phyloP scores from a whole-genome alignment of 2,113 vertebrate species.

The Rhynchopsitta pachyrhyncha region DNA sequence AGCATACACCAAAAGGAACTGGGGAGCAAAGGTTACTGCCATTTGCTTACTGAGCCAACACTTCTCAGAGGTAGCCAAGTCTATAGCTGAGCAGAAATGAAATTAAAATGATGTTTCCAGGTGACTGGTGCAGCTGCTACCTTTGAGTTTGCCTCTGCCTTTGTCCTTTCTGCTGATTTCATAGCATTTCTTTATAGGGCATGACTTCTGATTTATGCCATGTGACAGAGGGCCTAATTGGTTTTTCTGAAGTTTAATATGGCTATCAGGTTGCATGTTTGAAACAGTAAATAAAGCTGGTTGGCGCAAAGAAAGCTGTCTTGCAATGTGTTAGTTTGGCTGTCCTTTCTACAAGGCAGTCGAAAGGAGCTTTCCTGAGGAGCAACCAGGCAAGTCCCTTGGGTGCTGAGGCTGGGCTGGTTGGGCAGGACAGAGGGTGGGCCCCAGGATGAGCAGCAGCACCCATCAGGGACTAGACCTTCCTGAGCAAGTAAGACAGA shows the following conservation, averaged over 20 bases:
- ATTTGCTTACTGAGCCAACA: not conserved
- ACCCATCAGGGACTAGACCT: not conserved
- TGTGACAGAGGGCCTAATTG: not conserved
- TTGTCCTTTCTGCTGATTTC: not conserved
- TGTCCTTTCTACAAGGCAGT: not conserved
- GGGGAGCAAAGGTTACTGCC: not conserved
- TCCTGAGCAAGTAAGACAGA: not conserved
- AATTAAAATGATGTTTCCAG: slow-evolving; percentile 30
- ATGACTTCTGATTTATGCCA: not conserved
- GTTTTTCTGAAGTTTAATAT: not conserved
- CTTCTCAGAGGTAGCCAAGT: not conserved
- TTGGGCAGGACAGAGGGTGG: rapidly evolving
- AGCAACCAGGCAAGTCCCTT: not conserved
- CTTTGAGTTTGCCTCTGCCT: not conserved
- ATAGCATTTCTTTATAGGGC: not conserved
- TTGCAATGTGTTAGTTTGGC: not conserved
- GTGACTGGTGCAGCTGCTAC: not conserved
- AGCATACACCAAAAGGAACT: not conserved
- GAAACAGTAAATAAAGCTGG: not conserved
- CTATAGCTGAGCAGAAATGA: not conserved
- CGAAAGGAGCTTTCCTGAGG: not conserved
- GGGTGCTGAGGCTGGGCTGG: not conserved
- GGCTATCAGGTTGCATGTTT: not conserved
- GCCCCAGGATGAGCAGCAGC: not conserved
- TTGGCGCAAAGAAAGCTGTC: not conserved